A percentile compares a stretch with the other conserved stretches of the same genome.
Conservation (phyloP, 2,888 invertebrate species). For the Ctena decussata region DNA sequence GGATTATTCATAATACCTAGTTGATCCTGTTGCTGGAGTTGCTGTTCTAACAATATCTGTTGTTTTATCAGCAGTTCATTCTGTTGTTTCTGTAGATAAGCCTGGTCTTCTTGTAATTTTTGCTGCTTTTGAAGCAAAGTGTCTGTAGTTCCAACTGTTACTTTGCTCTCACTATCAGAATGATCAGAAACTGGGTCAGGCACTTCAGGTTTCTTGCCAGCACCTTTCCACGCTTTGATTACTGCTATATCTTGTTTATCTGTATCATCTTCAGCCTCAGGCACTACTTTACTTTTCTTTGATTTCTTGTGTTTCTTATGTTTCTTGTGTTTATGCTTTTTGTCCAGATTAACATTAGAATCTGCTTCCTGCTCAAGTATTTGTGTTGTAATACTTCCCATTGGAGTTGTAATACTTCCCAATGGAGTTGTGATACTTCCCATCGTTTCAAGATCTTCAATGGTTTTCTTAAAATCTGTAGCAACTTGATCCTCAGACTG, state of each 20-base stretch:
- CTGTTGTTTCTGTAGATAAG: slow-evolving; percentile 19
- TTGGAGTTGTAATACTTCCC: too few relatives aligned
- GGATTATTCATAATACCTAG: neutral
- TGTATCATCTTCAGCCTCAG: neutral
- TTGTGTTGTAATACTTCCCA: too few relatives aligned
- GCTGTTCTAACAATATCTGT: slow-evolving; percentile 15
- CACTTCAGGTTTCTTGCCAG: neutral
- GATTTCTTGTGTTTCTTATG: neutral
- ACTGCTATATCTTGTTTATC: neutral
- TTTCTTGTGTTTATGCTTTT: neutral
- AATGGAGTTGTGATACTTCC: neutral
- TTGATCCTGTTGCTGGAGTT: neutral
- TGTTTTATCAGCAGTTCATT: slow-evolving; percentile 34
- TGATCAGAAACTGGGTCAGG: neutral
- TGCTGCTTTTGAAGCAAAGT: slow-evolving; percentile 31
- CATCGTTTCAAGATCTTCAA: neutral
- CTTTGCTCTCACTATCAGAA: neutral
- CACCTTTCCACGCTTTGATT: neutral
- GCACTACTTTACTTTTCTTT: neutral
- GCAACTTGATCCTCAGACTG: neutral
- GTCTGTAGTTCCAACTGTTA: neutral
- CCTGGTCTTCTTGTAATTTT: slow-evolving; percentile 18
- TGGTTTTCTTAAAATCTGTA: neutral
- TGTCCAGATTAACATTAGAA: too few relatives aligned
- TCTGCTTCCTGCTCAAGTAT: too few relatives aligned